Evolutionary conservation across 1,140 invertebrate species (phyloP), one percentile per base, ranked within the genome.

Genomic region (Drosophila jambulina): DNA sequence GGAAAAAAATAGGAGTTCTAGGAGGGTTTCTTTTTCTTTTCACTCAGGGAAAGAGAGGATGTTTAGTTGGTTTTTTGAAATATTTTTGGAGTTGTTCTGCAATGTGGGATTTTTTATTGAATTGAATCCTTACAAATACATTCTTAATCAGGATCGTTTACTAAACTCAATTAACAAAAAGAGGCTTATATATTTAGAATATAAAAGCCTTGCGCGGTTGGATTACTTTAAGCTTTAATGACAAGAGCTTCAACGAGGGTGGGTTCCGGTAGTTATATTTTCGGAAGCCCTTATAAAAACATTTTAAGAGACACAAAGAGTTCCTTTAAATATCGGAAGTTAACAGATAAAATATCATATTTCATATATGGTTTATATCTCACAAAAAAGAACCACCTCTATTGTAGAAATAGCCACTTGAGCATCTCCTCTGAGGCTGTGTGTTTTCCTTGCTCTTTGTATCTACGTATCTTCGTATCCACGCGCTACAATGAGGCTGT

Each of bases 401-500:
- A 7, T 2, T 19, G 10, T 4, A 2, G 4, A 34, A 21, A 21
- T 63, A 42, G 19, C 61, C 36, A 59, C 15, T 40, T 13, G 25
- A n/a, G 56, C 62, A 64, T 13, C 62, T 32, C 62, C 21, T 21
- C 0, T 65, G 40, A 36, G 63, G 23, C 40, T 36, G 40, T 45
- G 40, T 49, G 19, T 60, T 29, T n/a, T 21, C 21, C 8, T 3
- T 15, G 17, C 46, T 19, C 29, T 12, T 56, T 29, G 48, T 32
- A 29, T 53, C 49, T 15, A 34, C 4, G 32, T 10, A 36, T 54
- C 51, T 54, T 36, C 12, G 19, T 53, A 53, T 23, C 29, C 77
- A 82, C 68, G 75, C 54, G 80, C 80, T 70, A 82, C 74, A 61
- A 69, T 54, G 67, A 67, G 59, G 25, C 67, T 48, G 45, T 25